A percentile compares a stretch with the other conserved stretches of the same genome.
phyloP scores from a whole-genome alignment of 2,797 vertebrate genomes.

The Dermochelys coriacea region DNA sequence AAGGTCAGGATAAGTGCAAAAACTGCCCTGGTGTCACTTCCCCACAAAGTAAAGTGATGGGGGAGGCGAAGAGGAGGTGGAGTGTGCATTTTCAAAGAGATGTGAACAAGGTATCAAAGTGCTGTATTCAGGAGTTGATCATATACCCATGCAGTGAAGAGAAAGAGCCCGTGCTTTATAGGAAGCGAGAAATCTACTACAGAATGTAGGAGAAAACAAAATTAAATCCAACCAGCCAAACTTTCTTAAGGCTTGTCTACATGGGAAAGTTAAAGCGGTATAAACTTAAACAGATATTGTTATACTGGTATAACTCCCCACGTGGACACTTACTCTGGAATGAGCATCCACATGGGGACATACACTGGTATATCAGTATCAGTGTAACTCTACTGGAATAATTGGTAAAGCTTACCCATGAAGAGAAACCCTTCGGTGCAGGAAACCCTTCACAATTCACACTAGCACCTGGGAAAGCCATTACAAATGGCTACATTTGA shows the following conservation, averaged over 20 bases:
- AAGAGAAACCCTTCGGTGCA: rapidly evolving
- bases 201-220: neutral
- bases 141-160: rapidly evolving
- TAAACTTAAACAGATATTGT: neutral
- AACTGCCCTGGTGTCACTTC: conserved; percentile 1
- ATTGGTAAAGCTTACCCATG: neutral
- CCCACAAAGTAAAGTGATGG: conserved; percentile 31
- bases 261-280: neutral
- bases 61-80: conserved; percentile 1
- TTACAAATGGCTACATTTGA: neutral
- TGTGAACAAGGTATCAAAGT: conserved; percentile 12
- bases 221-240: neutral
- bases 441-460: neutral
- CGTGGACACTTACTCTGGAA: neutral
- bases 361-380: neutral
- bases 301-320: neutral
- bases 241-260: neutral
- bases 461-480: rapidly evolving
- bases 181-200: neutral
- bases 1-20: conserved; percentile 46
- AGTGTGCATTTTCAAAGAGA: conserved; percentile 39
- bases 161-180: neutral
- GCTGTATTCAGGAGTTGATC: conserved; percentile 1
- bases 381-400: neutral
- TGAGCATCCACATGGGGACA: neutral